Evolutionary conservation across 2,888 invertebrate species (phyloP).

Genomic region (Scrobipalpa atriplicella): DNA sequence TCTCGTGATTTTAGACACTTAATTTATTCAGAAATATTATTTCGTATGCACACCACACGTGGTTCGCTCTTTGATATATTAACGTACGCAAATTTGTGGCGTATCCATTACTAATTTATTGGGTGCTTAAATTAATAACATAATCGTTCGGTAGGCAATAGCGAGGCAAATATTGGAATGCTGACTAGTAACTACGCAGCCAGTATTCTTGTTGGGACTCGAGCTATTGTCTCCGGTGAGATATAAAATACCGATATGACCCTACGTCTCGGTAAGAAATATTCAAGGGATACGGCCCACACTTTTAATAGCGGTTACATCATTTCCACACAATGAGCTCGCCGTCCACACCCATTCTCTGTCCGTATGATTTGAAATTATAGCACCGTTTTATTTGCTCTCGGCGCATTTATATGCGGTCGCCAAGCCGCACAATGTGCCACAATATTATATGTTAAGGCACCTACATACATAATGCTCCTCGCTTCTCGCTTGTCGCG

Average conservation of each 20-base stretch:
- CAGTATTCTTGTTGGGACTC: constrained; percentile 76
- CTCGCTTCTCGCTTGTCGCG: constrained; percentile 4
- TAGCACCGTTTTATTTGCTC: constrained; percentile 83
- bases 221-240: constrained; percentile 79
- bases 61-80: constrained; percentile 22
- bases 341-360: constrained; percentile 83
- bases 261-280: constrained; percentile 82
- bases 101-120: constrained; percentile 29
- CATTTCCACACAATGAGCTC: constrained; percentile 83
- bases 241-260: constrained; percentile 83
- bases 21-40: constrained; percentile 50
- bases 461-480: constrained; percentile 66
- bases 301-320: constrained; percentile 83
- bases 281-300: constrained; percentile 82
- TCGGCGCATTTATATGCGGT: constrained; percentile 80
- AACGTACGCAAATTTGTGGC: constrained; percentile 28
- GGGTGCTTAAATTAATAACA: constrained; percentile 49
- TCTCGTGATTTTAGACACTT: constrained; percentile 43
- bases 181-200: constrained; percentile 67
- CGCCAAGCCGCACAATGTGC: constrained; percentile 75
- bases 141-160: constrained; percentile 49
- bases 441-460: constrained; percentile 75
- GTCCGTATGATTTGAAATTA: constrained; percentile 83
- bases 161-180: constrained; percentile 64
- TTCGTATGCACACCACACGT: constrained; percentile 12